Conservation (phyloP, 2,113 vertebrate species). For the Pelecanus crispus region DNA sequence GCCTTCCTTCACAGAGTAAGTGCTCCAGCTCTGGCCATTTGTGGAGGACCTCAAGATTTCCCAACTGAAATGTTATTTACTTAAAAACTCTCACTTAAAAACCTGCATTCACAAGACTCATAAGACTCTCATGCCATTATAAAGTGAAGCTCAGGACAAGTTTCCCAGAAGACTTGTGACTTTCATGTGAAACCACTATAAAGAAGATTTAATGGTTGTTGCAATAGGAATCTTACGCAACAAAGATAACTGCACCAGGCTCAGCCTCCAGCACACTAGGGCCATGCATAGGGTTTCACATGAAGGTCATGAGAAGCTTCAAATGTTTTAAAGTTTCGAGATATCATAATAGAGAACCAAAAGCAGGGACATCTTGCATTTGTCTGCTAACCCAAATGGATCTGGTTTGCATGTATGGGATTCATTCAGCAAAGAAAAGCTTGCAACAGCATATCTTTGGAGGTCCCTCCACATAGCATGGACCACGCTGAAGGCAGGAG, state of each 20-base stretch:
- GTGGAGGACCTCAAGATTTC: neutral
- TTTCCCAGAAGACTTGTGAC: conserved; percentile 13
- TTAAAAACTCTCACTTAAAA: neutral
- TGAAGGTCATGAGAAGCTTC: conserved; percentile 33
- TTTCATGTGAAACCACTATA: conserved; percentile 17
- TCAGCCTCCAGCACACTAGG: neutral
- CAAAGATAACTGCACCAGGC: neutral
- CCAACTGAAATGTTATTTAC: neutral
- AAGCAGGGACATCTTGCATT: neutral
- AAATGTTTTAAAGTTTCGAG: neutral
- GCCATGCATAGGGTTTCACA: neutral
- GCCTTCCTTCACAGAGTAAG: neutral
- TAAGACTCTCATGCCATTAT: neutral
- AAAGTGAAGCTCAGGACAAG: neutral
- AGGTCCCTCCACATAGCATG: neutral
- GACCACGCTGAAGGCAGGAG: neutral
- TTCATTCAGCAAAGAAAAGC: neutral
- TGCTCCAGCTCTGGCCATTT: neutral
- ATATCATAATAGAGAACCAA: neutral
- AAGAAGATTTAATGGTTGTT: neutral
- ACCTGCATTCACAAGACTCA: conserved; percentile 1
- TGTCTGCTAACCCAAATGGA: neutral
- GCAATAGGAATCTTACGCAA: neutral
- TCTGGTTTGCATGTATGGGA: neutral
- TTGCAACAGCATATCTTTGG: neutral